These are phyloP conservation scores for Xanthia icteritia DNA, from an alignment of 2,888 invertebrate species.

Conservation along the genomic window DNA sequence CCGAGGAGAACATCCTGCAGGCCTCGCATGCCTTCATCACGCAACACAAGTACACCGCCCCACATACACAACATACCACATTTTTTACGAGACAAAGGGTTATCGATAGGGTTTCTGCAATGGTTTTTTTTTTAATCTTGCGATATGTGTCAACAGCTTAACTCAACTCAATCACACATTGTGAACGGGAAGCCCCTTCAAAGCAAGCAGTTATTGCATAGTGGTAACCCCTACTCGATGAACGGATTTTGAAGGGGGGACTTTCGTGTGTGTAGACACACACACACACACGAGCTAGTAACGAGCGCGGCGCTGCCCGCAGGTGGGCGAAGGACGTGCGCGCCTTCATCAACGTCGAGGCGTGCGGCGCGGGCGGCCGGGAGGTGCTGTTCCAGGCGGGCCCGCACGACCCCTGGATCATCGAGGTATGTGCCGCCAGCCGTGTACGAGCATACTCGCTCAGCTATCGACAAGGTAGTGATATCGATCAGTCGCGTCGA, in stretches of 20 bases:
- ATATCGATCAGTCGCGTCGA: background rate
- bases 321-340: conserved; percentile 93
- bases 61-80: background rate
- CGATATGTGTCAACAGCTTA: background rate
- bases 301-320: conserved; percentile 10
- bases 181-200: too few relatives aligned
- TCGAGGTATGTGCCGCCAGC: conserved; percentile 80
- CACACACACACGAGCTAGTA: background rate
- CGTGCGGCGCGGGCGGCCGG: conserved; percentile 96
- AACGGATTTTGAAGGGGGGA: background rate
- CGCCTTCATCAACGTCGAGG: conserved; percentile 96
- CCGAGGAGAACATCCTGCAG: conserved; percentile 97
- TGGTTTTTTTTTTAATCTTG: background rate
- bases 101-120: background rate
- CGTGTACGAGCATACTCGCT: background rate
- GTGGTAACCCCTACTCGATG: background rate
- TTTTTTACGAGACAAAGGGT: background rate
- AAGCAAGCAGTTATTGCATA: background rate
- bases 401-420: conserved; percentile 93
- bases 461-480: background rate
- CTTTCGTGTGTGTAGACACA: background rate
- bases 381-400: conserved; percentile 97
- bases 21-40: conserved; percentile 97
- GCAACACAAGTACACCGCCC: conserved; percentile 91
- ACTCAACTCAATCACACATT: background rate